Evolutionary conservation across 1,140 invertebrate species (phyloP).

Genomic region (Lineus longissimus): DNA sequence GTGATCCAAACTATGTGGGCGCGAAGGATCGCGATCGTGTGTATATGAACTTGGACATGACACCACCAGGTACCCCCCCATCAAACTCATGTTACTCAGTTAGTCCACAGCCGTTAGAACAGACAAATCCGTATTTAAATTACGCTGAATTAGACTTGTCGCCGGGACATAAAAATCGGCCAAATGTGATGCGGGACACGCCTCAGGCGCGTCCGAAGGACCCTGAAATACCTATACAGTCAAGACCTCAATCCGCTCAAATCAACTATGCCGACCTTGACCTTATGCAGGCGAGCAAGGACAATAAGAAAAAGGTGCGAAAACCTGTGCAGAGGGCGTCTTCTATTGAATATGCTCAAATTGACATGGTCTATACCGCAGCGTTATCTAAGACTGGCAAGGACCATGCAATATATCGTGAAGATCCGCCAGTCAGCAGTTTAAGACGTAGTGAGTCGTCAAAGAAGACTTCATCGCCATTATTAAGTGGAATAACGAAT

Average conservation of each 20-base stretch:
- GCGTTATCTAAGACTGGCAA: conserved; percentile 36
- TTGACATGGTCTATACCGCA: conserved; percentile 44
- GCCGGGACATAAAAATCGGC: background rate
- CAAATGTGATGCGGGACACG: too few species aligned
- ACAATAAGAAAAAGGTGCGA: conserved; percentile 15
- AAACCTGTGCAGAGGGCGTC: conserved; percentile 16
- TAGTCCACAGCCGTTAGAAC: conserved; percentile 20
- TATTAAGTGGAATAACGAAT: too few species aligned
- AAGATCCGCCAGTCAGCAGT: conserved; percentile 21
- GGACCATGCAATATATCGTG: conserved; percentile 41
- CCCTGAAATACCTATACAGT: background rate
- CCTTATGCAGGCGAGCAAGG: background rate
- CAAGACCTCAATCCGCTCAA: background rate
- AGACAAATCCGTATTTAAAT: conserved; percentile 36
- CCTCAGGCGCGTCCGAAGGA: background rate
- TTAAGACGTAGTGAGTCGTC: background rate
- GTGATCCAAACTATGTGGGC: background rate
- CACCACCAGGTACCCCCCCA: conserved; percentile 29
- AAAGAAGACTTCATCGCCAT: background rate
- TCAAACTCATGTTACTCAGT: conserved; percentile 6
- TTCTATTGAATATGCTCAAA: conserved; percentile 43
- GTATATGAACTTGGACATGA: conserved; percentile 26
- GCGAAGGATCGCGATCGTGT: background rate
- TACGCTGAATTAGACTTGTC: conserved; percentile 45
- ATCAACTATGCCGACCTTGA: background rate